Conservation (phyloP, 2,113 vertebrate genomes). For the Oreochromis spilurus region DNA sequence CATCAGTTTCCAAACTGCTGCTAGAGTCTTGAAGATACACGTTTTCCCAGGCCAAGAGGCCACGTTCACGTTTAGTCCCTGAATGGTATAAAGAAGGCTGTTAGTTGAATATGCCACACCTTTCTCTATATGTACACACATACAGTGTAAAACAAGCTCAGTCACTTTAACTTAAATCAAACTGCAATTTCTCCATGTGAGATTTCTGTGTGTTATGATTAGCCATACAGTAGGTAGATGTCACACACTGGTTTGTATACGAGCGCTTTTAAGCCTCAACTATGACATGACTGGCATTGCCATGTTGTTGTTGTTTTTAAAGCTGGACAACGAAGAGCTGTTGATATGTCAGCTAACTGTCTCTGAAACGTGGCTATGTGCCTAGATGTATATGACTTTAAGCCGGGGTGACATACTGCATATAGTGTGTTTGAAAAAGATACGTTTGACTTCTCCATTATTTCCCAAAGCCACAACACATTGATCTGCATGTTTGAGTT, state of each 20-base stretch:
- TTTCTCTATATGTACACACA: rapidly evolving
- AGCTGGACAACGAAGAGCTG: neutral
- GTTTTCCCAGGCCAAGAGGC: conserved; percentile 67
- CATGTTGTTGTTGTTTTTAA: neutral
- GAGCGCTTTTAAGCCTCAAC: neutral
- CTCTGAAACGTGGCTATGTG: neutral
- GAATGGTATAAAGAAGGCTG: neutral
- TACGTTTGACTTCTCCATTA: neutral
- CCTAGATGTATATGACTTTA: neutral
- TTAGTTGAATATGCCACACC: neutral
- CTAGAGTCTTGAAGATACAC: neutral
- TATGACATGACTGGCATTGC: neutral
- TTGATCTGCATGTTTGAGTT: neutral
- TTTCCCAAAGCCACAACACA: neutral
- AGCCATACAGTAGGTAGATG: neutral
- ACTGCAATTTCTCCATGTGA: neutral
- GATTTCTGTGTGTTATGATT: neutral
- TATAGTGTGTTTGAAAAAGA: neutral
- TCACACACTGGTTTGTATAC: neutral
- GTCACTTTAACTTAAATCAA: neutral
- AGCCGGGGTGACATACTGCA: neutral
- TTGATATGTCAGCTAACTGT: neutral
- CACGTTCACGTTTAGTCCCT: conserved; percentile 80
- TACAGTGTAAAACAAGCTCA: neutral
- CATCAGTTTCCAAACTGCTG: neutral